Evolutionary conservation across 2,797 vertebrate species (phyloP).

Genomic region (Distichodus sexfasciatus): DNA sequence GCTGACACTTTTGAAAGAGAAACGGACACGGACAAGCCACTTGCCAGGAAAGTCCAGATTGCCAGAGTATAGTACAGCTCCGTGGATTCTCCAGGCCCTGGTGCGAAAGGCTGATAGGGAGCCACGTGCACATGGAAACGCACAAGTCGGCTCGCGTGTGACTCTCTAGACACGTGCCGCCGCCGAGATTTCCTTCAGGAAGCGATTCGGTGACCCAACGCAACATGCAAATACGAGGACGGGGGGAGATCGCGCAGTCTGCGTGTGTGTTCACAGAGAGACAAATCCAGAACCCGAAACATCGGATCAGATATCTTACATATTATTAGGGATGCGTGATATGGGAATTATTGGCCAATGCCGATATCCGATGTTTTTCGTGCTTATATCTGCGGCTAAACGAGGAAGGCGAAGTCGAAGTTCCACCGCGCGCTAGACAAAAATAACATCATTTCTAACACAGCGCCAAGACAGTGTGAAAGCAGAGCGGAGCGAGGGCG

Average conservation of each 20-base stretch:
- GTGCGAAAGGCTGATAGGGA: slow-evolving; percentile 24
- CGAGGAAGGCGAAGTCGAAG: too few species aligned
- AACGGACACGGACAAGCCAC: not conserved
- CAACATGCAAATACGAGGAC: not conserved
- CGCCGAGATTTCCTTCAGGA: slow-evolving; percentile 7
- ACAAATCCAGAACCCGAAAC: too few species aligned
- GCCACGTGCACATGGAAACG: not conserved
- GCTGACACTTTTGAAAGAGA: not conserved
- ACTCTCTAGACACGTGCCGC: not conserved
- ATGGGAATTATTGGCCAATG: too few species aligned
- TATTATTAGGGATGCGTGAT: too few species aligned
- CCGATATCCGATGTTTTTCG: too few species aligned
- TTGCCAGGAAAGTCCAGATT: slow-evolving; percentile 7
- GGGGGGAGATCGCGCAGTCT: not conserved
- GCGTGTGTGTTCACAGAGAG: not conserved
- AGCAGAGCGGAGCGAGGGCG: too few species aligned
- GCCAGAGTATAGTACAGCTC: slow-evolving; percentile 12
- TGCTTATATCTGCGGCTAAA: too few species aligned
- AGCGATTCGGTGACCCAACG: not conserved
- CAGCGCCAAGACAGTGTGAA: too few species aligned
- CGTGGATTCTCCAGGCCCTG: slow-evolving; percentile 17
- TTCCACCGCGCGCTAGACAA: too few species aligned
- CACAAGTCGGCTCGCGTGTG: slow-evolving; percentile 5
- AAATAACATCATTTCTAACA: too few species aligned
- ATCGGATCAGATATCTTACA: too few species aligned